A percentile compares a stretch with the other conserved stretches of the same genome.
These are phyloP conservation scores for Nebria brevicollis DNA, from an alignment of 2,888 invertebrate genomes.

Conservation along the genomic window DNA sequence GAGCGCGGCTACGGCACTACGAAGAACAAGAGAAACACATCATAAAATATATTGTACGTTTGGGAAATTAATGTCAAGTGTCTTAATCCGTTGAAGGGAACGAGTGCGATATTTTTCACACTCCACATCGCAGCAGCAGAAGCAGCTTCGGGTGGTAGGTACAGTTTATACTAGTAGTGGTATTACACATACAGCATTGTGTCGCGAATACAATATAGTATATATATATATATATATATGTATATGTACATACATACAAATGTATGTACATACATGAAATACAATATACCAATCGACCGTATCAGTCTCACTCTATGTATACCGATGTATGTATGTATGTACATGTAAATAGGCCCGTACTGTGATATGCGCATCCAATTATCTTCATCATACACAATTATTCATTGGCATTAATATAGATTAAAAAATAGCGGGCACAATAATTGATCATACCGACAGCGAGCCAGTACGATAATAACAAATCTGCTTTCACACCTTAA, in stretches of 20 bases:
- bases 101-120: conserved; percentile 47
- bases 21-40: conserved; percentile 60
- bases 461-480: neutral
- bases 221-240: neutral
- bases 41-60: conserved; percentile 65
- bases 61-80: conserved; percentile 66
- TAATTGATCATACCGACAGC: neutral
- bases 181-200: neutral
- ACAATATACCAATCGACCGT: neutral
- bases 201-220: neutral
- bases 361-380: neutral
- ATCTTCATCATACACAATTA: conserved; percentile 1
- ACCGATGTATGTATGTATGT: neutral
- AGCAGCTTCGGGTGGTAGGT: conserved; percentile 1
- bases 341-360: neutral
- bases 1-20: conserved; percentile 31
- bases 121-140: conserved; percentile 32
- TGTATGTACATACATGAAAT: neutral
- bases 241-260: neutral
- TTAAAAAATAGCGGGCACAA: neutral
- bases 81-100: conserved; percentile 59
- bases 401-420: conserved; percentile 1
- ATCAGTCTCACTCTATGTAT: neutral
- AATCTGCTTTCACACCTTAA: neutral
- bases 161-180: neutral